Percentiles rank a stretch among this genome's conserved stretches.
Conservation (phyloP, 2,888 invertebrate species). For the Drosophila buzzatii region DNA sequence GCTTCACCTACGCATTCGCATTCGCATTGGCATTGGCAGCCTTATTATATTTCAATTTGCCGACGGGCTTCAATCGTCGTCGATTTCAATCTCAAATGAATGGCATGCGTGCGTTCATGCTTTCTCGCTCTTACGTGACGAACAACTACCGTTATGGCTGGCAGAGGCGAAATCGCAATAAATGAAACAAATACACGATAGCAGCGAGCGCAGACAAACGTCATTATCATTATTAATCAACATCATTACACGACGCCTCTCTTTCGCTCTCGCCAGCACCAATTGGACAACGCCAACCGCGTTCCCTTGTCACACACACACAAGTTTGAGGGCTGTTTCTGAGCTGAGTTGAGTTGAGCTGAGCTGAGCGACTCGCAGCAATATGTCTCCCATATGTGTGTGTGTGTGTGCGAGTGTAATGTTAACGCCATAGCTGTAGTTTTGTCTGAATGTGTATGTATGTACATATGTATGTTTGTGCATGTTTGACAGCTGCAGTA, state of each 20-base stretch:
- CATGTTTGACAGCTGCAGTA: conserved; percentile 53
- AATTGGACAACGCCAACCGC: conserved; percentile 35
- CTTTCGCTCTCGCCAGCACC: conserved; percentile 51
- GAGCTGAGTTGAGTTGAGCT: not conserved
- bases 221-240: conserved; percentile 43
- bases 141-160: conserved; percentile 62
- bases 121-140: conserved; percentile 63
- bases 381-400: conserved; percentile 48
- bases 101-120: conserved; percentile 63
- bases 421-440: conserved; percentile 46
- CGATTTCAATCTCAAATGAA: conserved; percentile 41
- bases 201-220: conserved; percentile 44
- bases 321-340: conserved; percentile 49
- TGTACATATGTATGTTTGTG: conserved; percentile 9
- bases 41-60: conserved; percentile 47
- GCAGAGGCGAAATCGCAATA: conserved; percentile 25
- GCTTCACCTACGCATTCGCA: conserved; percentile 45
- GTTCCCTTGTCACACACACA: not conserved
- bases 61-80: conserved; percentile 60
- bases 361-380: conserved; percentile 34
- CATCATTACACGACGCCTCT: conserved; percentile 15
- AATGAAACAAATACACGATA: conserved; percentile 34
- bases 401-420: conserved; percentile 15
- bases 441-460: not conserved
- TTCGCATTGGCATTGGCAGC: not conserved